Conservation (phyloP, 2,888 invertebrate species). For the Diplolepis rosae region DNA sequence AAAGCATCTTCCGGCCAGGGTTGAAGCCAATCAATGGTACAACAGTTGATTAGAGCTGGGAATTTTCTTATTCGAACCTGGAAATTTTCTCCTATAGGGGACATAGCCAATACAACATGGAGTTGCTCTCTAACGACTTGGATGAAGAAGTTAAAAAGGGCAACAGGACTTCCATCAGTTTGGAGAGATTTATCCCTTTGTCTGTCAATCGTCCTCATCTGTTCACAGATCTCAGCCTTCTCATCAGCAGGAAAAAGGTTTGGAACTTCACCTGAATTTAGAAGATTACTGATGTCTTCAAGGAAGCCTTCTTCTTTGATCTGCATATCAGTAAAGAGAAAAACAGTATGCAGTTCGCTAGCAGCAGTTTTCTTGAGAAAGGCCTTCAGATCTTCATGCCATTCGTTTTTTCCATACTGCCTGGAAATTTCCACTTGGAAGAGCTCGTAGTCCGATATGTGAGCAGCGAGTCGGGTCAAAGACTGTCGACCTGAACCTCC, state of each 20-base stretch:
- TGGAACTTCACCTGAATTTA: conserved; percentile 95
- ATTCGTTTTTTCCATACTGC: conserved; percentile 88
- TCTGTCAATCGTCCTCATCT: conserved; percentile 93
- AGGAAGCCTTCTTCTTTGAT: conserved; percentile 95
- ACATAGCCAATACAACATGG: conserved; percentile 93
- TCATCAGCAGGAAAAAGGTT: conserved; percentile 91
- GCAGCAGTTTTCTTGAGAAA: conserved; percentile 87
- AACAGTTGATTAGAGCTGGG: conserved; percentile 94
- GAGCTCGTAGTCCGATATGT: conserved; percentile 94
- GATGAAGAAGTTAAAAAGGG: conserved; percentile 93
- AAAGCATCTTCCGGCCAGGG: conserved; percentile 96
- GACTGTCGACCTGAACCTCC: conserved; percentile 96
- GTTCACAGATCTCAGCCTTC: conserved; percentile 92
- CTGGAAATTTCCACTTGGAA: conserved; percentile 94
- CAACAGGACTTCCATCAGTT: conserved; percentile 94
- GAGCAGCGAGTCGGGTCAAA: conserved; percentile 89
- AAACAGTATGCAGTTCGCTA: conserved; percentile 89
- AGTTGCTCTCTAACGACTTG: conserved; percentile 91
- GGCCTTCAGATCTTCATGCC: conserved; percentile 92
- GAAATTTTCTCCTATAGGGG: conserved; percentile 91
- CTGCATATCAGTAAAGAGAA: conserved; percentile 93
- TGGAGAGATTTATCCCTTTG: conserved; percentile 89
- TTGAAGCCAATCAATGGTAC: conserved; percentile 97
- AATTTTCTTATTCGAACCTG: conserved; percentile 90
- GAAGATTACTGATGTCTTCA: conserved; percentile 93